A percentile compares a stretch with the other conserved stretches of the same genome.
These are phyloP conservation scores for Pseudobourletiella spinata DNA, from an alignment of 1,140 invertebrate genomes.

Conservation along the genomic window DNA sequence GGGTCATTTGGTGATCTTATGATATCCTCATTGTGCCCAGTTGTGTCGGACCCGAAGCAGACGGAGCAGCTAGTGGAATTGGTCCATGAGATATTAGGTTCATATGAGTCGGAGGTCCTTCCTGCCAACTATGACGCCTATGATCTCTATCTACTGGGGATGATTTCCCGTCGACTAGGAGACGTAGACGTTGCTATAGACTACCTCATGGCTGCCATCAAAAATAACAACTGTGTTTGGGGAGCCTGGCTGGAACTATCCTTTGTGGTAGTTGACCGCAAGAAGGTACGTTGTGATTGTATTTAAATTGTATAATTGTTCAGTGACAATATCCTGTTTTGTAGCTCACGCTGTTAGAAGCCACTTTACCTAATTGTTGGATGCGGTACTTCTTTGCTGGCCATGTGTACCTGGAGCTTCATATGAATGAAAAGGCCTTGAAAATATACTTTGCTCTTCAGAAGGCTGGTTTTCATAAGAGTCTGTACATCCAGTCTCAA, in stretches of 20 bases:
- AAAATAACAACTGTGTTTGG: slow-evolving; percentile 76
- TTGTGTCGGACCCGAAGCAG: slow-evolving; percentile 48
- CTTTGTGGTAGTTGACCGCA: slow-evolving; percentile 69
- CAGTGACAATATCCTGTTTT: slow-evolving; percentile 17
- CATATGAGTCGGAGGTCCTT: slow-evolving; percentile 50
- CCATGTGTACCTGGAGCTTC: slow-evolving; percentile 81
- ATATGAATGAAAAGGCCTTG: slow-evolving; percentile 80
- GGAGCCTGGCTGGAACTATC: slow-evolving; percentile 88
- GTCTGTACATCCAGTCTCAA: slow-evolving; percentile 83
- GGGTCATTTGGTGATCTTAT: neutral
- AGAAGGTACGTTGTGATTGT: slow-evolving; percentile 41
- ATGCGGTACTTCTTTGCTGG: slow-evolving; percentile 88
- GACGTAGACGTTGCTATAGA: slow-evolving; percentile 62
- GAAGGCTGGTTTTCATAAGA: slow-evolving; percentile 70
- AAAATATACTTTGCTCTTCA: slow-evolving; percentile 56
- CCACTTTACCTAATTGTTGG: slow-evolving; percentile 76
- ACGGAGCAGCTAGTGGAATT: slow-evolving; percentile 27
- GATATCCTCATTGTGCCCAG: too few relatives aligned
- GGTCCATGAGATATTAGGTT: slow-evolving; percentile 25
- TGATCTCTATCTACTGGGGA: slow-evolving; percentile 79
- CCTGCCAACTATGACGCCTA: slow-evolving; percentile 70
- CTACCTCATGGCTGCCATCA: slow-evolving; percentile 66
- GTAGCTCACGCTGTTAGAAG: slow-evolving; percentile 51
- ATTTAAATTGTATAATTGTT: slow-evolving; percentile 1
- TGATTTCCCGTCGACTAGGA: slow-evolving; percentile 81